Conservation (phyloP, 2,888 invertebrate genomes). For the Chrysomela aeneicollis region DNA sequence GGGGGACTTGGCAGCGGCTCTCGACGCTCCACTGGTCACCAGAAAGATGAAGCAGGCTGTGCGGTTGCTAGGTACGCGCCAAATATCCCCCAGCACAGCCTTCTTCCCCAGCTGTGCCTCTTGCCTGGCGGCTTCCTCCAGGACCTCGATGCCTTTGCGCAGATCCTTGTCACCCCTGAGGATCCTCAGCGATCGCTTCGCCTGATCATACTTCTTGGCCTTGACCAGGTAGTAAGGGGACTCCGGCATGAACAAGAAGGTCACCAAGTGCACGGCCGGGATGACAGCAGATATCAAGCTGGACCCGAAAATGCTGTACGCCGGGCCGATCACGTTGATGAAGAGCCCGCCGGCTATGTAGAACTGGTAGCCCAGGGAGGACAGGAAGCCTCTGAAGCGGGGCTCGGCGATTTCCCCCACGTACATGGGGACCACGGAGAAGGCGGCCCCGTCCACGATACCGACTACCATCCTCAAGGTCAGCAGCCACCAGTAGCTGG, state of each 20-base stretch:
- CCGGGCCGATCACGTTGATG: slow-evolving; percentile 66
- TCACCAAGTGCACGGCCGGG: slow-evolving; percentile 61
- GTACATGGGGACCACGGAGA: slow-evolving; percentile 66
- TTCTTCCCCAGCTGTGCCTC: slow-evolving; percentile 36
- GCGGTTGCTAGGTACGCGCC: slow-evolving; percentile 44
- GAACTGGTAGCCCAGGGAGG: slow-evolving; percentile 68
- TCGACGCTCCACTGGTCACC: neutral
- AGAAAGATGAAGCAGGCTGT: slow-evolving; percentile 45
- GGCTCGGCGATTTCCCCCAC: slow-evolving; percentile 70
- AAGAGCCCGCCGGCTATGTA: slow-evolving; percentile 68
- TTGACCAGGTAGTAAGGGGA: slow-evolving; percentile 65
- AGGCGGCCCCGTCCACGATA: slow-evolving; percentile 63
- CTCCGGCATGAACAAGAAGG: slow-evolving; percentile 67
- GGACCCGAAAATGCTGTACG: slow-evolving; percentile 61
- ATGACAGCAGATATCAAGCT: slow-evolving; percentile 63
- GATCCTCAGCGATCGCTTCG: slow-evolving; percentile 61
- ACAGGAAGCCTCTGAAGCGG: slow-evolving; percentile 67
- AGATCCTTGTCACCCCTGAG: slow-evolving; percentile 55
- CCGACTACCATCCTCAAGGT: slow-evolving; percentile 65
- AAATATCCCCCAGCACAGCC: slow-evolving; percentile 47
- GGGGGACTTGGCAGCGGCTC: slow-evolving; percentile 17
- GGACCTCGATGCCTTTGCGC: slow-evolving; percentile 43
- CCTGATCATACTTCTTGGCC: slow-evolving; percentile 59
- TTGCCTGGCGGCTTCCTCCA: slow-evolving; percentile 48
- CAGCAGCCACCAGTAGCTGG: slow-evolving; percentile 2